Percentiles rank a stretch among this genome's conserved stretches.
phyloP scores from a whole-genome alignment of 2,113 vertebrate species.

The Tachycineta bicolor region DNA sequence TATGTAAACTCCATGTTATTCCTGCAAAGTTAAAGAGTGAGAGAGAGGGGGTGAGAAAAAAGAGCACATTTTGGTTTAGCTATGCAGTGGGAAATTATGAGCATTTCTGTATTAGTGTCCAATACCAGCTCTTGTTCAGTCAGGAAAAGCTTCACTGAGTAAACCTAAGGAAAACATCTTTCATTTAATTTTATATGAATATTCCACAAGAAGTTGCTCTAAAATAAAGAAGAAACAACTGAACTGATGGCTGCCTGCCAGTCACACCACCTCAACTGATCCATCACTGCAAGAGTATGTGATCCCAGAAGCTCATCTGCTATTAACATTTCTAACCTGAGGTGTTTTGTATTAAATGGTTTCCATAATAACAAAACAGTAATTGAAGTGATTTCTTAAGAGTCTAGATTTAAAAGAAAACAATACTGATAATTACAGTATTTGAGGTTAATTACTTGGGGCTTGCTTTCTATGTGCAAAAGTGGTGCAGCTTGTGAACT shows the following conservation, averaged over 20 bases:
- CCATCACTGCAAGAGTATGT: background rate
- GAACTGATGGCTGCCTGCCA: background rate
- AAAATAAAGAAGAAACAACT: background rate
- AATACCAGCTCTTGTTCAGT: background rate
- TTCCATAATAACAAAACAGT: conserved; percentile 35
- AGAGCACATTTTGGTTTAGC: background rate
- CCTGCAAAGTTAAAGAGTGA: background rate
- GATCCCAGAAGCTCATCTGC: background rate
- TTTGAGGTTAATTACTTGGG: conserved; percentile 51
- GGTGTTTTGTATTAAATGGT: background rate
- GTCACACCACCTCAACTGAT: background rate
- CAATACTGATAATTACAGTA: conserved; percentile 32
- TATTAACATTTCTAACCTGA: conserved; percentile 14
- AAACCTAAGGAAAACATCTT: background rate
- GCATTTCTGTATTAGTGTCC: background rate
- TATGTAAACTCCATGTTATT: background rate
- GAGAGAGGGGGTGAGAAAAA: background rate
- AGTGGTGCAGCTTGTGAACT: background rate
- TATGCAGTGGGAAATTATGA: background rate
- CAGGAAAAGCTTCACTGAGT: background rate
- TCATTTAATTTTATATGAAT: background rate
- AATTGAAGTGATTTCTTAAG: conserved; percentile 25
- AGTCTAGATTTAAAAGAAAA: background rate
- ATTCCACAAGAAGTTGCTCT: background rate
- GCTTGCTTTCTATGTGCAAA: background rate